Conservation (phyloP, 2,113 vertebrate genomes). For the Odocoileus virginianus region DNA sequence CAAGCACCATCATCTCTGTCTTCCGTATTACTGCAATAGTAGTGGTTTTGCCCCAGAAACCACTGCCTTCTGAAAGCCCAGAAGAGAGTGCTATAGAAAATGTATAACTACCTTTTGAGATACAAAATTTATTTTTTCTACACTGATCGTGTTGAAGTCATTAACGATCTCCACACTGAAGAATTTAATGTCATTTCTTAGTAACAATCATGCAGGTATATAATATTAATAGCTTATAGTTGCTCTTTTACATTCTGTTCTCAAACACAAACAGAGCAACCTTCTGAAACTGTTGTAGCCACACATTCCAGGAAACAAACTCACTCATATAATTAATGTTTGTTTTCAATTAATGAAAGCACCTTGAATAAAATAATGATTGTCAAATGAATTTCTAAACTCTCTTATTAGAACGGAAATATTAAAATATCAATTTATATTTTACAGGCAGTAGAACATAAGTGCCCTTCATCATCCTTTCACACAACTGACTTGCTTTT, state of each 20-base stretch:
- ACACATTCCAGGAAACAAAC: not conserved
- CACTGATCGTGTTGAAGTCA: not conserved
- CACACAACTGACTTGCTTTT: not conserved
- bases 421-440: not conserved
- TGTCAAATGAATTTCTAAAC: not conserved
- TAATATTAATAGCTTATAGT: not conserved
- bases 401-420: not conserved
- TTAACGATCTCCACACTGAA: not conserved
- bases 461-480: not conserved
- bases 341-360: not conserved
- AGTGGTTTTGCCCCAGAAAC: not conserved
- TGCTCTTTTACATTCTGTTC: not conserved
- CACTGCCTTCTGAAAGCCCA: not conserved
- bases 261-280: not conserved
- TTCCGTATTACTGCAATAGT: not conserved
- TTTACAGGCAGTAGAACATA: not conserved
- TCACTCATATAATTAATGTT: not conserved
- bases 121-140: not conserved
- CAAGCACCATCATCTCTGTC: not conserved
- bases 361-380: not conserved
- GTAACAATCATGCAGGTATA: not conserved
- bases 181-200: not conserved
- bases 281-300: not conserved
- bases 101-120: not conserved
- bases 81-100: not conserved